Conservation (phyloP, 2,797 vertebrate genomes). For the Merluccius polli region DNA sequence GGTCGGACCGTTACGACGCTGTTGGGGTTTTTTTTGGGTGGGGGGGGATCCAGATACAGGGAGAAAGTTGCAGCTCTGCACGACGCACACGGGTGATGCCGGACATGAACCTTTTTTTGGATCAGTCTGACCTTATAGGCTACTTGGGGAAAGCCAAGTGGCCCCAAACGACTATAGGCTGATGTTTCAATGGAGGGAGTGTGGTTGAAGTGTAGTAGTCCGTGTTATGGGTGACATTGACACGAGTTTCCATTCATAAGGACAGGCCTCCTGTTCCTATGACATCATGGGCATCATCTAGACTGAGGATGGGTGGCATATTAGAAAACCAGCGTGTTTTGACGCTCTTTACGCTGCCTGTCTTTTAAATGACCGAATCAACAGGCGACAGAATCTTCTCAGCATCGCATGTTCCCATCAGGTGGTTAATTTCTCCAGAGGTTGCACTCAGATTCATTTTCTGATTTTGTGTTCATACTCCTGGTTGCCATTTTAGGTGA, state of each 20-base stretch:
- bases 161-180: constrained; percentile 25
- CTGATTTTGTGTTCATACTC: constrained; percentile 55
- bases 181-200: constrained; percentile 44
- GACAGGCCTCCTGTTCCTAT: constrained; percentile 43
- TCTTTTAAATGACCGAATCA: constrained; percentile 54
- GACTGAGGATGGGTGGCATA: constrained; percentile 37
- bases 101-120: constrained; percentile 46
- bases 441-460: constrained; percentile 48
- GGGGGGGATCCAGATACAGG: too few relatives aligned
- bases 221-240: constrained; percentile 46
- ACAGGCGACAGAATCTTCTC: constrained; percentile 44
- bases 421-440: constrained; percentile 53
- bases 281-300: constrained; percentile 57
- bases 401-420: constrained; percentile 54
- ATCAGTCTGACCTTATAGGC: constrained; percentile 43
- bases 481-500: constrained; percentile 66
- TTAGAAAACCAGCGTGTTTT: constrained; percentile 46
- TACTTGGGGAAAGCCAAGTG: constrained; percentile 14
- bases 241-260: constrained; percentile 4
- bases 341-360: constrained; percentile 42
- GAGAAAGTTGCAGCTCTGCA: constrained; percentile 46
- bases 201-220: constrained; percentile 30
- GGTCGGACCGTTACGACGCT: constrained; percentile 36
- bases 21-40: constrained; percentile 12
- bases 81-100: constrained; percentile 31